These are phyloP conservation scores for Dicranocentrus wangi DNA, from an alignment of 2,888 invertebrate genomes.

Conservation along the genomic window DNA sequence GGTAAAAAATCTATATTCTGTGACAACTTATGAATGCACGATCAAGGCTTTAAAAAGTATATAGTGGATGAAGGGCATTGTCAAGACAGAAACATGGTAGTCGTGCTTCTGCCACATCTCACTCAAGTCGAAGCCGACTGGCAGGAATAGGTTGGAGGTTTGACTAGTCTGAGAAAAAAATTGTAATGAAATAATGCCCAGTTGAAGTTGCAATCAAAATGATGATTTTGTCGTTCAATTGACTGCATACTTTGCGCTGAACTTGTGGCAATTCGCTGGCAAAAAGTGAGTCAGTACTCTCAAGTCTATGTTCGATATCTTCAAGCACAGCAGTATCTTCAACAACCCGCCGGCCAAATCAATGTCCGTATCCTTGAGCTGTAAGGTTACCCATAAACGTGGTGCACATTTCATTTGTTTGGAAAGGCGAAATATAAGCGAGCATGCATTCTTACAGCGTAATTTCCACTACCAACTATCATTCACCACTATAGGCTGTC, in stretches of 20 bases:
- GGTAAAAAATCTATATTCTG: constrained; percentile 18
- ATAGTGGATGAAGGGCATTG: constrained; percentile 13
- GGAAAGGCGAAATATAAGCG: constrained; percentile 35
- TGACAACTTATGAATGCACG: constrained; percentile 20
- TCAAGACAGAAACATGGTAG: constrained; percentile 10
- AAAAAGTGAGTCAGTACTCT: too few relatives aligned
- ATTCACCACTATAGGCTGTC: constrained; percentile 38
- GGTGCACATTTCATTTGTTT: constrained; percentile 40
- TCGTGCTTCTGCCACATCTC: neutral
- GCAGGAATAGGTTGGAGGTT: neutral
- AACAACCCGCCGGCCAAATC: constrained; percentile 55
- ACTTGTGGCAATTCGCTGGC: too few relatives aligned
- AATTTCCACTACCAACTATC: too few relatives aligned
- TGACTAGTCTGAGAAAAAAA: neutral
- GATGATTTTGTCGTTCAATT: too few relatives aligned
- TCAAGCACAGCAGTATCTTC: too few relatives aligned
- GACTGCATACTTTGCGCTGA: neutral
- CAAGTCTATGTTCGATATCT: too few relatives aligned
- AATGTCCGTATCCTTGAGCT: constrained; percentile 59
- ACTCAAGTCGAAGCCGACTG: neutral
- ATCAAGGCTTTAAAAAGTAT: constrained; percentile 32
- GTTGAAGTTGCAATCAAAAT: too few relatives aligned
- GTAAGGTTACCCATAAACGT: constrained; percentile 51
- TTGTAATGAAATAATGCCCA: neutral
- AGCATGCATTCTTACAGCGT: too few relatives aligned